Evolutionary conservation across 1,140 invertebrate species (phyloP), one percentile per base, ranked within the genome.

Genomic region (Halotydeus destructor): DNA sequence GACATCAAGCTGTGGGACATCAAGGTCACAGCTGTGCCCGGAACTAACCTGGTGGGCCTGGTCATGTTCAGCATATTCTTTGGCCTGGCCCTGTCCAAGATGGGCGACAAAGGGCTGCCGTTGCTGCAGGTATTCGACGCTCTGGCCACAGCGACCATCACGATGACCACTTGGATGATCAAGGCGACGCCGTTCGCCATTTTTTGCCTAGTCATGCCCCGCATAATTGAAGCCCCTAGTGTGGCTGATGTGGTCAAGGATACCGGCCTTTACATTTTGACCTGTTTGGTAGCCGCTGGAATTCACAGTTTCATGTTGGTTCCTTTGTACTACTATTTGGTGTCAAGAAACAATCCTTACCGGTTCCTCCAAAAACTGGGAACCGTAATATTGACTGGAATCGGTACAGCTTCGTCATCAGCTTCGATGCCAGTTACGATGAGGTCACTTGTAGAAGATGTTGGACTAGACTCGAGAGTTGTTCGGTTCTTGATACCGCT

Each of bases 151-250:
- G 57, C 67, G 42, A 60, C 65, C 31, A 67, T 68, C 62, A 52
- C 59, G 5, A 55, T 60, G 18, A 66, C 66, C 3, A 55, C 56
- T 26, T 53, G 57, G 19, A 54, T 65, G 6, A 58, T 65, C 47
- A 72, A 72, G 69, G 74, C 70, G 50, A 72, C 75, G 14, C 75
- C 75, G 1, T 61, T 77, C 44, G 74, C 75, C 42, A 74, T 76
- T 46, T 65, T 69, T 49, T 77, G 73, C 50, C 57, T 76, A 27
- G 72, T 76, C 46, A 66, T 70, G 37, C 65, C 60, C 18, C 65
- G 69, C 49, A 62, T 72, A 39, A 50, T 70, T 12, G 59, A 56
- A 23, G 66, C 69, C 51, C 53, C 63, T 16, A 60, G 70, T 50
- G 54, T 69, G 22, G 55, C 47, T 2, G 53, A 58, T 27, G 55